Percentiles rank a stretch among this genome's conserved stretches.
Conservation (phyloP, 2,113 vertebrate genomes). For the Empidonax alnorum region DNA sequence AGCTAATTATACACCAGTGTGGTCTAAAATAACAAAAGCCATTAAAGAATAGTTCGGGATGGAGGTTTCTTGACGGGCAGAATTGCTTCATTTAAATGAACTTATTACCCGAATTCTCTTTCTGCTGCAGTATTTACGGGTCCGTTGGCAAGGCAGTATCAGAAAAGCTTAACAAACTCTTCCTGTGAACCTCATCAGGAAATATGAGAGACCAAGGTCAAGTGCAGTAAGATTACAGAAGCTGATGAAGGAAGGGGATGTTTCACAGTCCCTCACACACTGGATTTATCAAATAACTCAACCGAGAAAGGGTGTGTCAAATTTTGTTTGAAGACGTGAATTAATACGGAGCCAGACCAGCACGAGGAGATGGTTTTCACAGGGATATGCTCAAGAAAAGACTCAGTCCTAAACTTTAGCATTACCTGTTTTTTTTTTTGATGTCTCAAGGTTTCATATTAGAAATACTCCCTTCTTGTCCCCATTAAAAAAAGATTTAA, state of each 20-base stretch:
- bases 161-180: conserved; percentile 12
- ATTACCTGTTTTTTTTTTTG: background rate
- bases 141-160: background rate
- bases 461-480: background rate
- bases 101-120: background rate
- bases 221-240: conserved; percentile 8
- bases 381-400: background rate
- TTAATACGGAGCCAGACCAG: background rate
- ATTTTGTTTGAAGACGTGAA: background rate
- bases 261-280: background rate
- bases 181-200: conserved; percentile 14
- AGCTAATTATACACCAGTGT: background rate
- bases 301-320: background rate
- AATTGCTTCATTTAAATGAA: conserved; percentile 3
- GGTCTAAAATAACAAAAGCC: conserved; percentile 26
- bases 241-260: background rate
- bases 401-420: background rate
- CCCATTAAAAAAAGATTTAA: background rate
- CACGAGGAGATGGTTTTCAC: background rate
- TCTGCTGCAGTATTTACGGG: background rate
- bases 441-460: background rate
- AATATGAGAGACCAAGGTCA: background rate
- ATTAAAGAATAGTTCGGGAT: background rate
- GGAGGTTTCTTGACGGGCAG: conserved; percentile 18
- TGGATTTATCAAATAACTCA: background rate